Conservation (phyloP, 2,888 invertebrate genomes). For the Operophtera brumata region DNA sequence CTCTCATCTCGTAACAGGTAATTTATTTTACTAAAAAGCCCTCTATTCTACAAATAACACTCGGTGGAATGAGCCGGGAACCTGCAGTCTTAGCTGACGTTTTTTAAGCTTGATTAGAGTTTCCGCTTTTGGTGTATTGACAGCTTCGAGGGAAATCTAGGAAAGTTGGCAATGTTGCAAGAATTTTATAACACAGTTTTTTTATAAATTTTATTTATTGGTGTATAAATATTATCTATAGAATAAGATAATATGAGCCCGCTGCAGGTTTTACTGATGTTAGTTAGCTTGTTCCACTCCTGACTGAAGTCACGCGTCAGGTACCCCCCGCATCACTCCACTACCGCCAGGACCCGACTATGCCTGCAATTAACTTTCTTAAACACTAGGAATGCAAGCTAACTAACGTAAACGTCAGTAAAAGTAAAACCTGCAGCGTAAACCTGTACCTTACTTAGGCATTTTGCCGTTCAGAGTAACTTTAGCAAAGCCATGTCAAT, state of each 20-base stretch:
- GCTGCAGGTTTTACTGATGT: background rate
- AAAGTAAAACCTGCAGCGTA: too few relatives aligned
- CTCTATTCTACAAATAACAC: slow-evolving; percentile 55
- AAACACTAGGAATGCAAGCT: too few relatives aligned
- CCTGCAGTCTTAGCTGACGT: slow-evolving; percentile 44
- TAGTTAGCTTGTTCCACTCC: too few relatives aligned
- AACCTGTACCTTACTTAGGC: too few relatives aligned
- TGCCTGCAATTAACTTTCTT: too few relatives aligned
- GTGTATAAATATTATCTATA: background rate
- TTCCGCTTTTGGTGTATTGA: slow-evolving; percentile 34
- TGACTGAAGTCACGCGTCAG: too few relatives aligned
- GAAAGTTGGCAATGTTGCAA: slow-evolving; percentile 19
- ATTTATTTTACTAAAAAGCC: slow-evolving; percentile 60
- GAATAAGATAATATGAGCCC: background rate
- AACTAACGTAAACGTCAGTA: too few relatives aligned
- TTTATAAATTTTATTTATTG: background rate
- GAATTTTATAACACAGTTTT: background rate
- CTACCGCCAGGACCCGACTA: too few relatives aligned
- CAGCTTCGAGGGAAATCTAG: slow-evolving; percentile 27
- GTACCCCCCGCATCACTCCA: too few relatives aligned
- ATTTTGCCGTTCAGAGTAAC: too few relatives aligned
- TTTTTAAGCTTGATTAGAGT: slow-evolving; percentile 44
- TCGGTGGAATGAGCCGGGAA: slow-evolving; percentile 38
- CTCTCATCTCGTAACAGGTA: slow-evolving; percentile 57
- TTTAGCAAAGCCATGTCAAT: too few relatives aligned